A percentile compares a stretch with the other conserved stretches of the same genome.
phyloP scores from a whole-genome alignment of 2,888 invertebrate species.

The Athrips mouffetella region DNA sequence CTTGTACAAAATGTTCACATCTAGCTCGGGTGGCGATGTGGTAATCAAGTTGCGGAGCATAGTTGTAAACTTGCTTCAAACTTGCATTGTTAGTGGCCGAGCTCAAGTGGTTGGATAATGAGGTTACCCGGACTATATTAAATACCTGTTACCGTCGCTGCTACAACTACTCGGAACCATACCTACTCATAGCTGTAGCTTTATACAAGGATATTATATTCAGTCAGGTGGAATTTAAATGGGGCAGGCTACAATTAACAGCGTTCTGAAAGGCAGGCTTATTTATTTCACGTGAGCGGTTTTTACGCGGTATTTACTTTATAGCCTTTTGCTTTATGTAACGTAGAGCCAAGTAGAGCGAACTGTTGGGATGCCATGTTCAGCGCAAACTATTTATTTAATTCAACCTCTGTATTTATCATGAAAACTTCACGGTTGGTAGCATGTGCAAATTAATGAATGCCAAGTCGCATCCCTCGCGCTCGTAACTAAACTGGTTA shows the following conservation, averaged over 20 bases:
- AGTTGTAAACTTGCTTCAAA: constrained; percentile 15
- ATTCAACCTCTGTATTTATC: too few relatives aligned
- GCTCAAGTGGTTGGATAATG: constrained; percentile 21
- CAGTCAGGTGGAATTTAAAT: constrained; percentile 7
- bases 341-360: neutral
- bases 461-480: constrained; percentile 6
- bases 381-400: too few relatives aligned
- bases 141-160: constrained; percentile 11
- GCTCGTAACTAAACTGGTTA: constrained; percentile 10
- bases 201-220: constrained; percentile 8
- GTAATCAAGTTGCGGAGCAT: constrained; percentile 10
- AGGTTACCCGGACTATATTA: constrained; percentile 17
- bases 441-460: constrained; percentile 4
- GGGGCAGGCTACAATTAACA: constrained; percentile 5
- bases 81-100: constrained; percentile 19
- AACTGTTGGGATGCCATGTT: neutral
- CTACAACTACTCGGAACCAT: neutral
- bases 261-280: constrained; percentile 4
- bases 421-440: constrained; percentile 6
- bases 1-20: constrained; percentile 6
- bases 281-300: constrained; percentile 6
- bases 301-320: constrained; percentile 8
- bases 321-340: neutral
- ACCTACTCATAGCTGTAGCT: neutral
- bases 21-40: constrained; percentile 4